Evolutionary conservation across 1,140 invertebrate genomes (phyloP), one percentile per base, ranked within the genome.

Genomic region (Platyura marginata): DNA sequence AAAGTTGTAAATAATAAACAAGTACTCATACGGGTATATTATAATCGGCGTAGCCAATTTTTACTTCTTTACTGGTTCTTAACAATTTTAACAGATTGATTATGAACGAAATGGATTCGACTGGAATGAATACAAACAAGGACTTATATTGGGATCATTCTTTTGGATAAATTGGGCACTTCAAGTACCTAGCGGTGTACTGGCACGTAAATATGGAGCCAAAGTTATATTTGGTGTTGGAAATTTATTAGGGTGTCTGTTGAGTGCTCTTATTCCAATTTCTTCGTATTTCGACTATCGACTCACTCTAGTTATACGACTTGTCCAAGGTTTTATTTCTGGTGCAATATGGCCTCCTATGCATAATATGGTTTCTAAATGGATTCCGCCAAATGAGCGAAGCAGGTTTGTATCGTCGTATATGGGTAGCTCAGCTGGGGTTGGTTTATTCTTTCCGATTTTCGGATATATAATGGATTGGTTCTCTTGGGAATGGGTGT

Each of bases 311-410:
- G 50, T 84, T 86, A 60, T 66, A 66, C 68, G 37, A 55, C 18
- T 8, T 21, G 20, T 37, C n/a, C 29, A 44, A 21, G 41, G 18
- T 29, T 44, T 41, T 42, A 53, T 60, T 41, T 47, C 88, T 83
- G 86, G 86, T 21, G 71, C 84, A 33, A 67, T 74, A 4, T 88
- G 82, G 74, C 87, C 87, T 8, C 71, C 81, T 2, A 82, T 84
- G 67, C 83, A 90, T 62, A 69, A 77, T 35, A 69, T 90, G 59
- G 76, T 82, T n/a, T 78, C 81, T 0, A 74, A 78, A 52, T 92
- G 87, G 87, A 79, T 85, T 40, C 84, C 84, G 3, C 75, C 77
- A 0, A 69, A 76, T 43, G 85, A 89, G 56, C 70, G 83, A 39
- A 83, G 79, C 51, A 76, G 72, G 63, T 76, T 82, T 46, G 68